Percentiles rank a stretch among this genome's conserved stretches.
These are phyloP conservation scores for Synchiropus splendidus DNA, from an alignment of 2,113 vertebrate genomes.

Conservation along the genomic window DNA sequence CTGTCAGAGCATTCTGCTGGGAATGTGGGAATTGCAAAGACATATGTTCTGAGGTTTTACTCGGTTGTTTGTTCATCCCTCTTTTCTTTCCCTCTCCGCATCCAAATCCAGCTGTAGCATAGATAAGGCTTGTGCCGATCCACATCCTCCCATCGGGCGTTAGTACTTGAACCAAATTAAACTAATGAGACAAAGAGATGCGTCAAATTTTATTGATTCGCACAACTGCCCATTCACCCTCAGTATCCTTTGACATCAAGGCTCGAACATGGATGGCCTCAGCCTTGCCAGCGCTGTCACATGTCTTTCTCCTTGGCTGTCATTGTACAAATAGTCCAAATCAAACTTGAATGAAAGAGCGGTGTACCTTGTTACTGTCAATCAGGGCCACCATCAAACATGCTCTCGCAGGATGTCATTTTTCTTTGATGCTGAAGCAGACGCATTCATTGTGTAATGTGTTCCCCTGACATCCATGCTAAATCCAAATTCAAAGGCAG, in stretches of 20 bases:
- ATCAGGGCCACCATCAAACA: constrained; percentile 14
- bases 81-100: constrained; percentile 11
- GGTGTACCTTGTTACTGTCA: constrained; percentile 4
- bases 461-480: constrained; percentile 25
- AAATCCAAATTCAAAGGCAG: constrained; percentile 16
- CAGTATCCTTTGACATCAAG: constrained; percentile 15
- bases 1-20: constrained; percentile 28
- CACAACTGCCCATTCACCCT: constrained; percentile 9
- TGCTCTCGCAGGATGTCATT: neutral
- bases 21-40: constrained; percentile 36
- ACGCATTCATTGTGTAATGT: constrained; percentile 32
- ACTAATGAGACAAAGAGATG: constrained; percentile 42
- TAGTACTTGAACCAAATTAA: constrained; percentile 45
- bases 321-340: constrained; percentile 26
- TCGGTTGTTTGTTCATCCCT: constrained; percentile 43
- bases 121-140: constrained; percentile 37
- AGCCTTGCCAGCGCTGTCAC: constrained; percentile 21
- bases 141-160: constrained; percentile 27
- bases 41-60: constrained; percentile 44
- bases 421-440: no score
- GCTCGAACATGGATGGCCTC: constrained; percentile 29
- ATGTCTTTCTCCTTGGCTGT: constrained; percentile 37
- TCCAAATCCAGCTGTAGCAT: constrained; percentile 40
- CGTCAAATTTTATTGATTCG: constrained; percentile 28
- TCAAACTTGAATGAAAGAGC: constrained; percentile 4